Base-by-base conservation (phyloP, 2,888 invertebrate genomes). In the Caenorhabditis becei region DNA sequence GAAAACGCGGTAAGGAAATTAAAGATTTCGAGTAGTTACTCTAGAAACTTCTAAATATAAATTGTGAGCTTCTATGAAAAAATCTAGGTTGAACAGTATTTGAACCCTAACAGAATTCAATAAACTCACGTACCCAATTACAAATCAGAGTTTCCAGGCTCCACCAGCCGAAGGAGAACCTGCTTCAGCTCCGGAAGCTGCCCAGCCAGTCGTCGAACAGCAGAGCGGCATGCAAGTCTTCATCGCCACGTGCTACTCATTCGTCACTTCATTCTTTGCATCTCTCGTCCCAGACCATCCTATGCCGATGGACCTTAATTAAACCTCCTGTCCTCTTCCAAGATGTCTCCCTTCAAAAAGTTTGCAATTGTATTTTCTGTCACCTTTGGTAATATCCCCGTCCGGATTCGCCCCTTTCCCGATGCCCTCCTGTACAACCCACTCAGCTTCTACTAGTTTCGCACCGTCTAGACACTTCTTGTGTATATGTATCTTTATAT, bases 221-320 rank as follows among this genome's bases (percentile, higher is more conserved):
- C 82, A 77, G 32, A 94, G 95, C 65, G 93, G 95, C 20, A 95
- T 95, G 71, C 94, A 97, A 23, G 91, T 81, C 93, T 93, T 89
- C 92, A 94, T 88, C 94, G 94, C 59, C 93, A 94, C 79, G 92
- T 95, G 80, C 92, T 96, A 82, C 95, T 96, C 96, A 91, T 95
- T 97, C 92, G 94, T 97, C 87, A 94, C 95, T 0, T 95, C 96
- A 1, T 97, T 97, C 92, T 96, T 97, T 91, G 94, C 96, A 11
- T 97, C 97, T 0, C 93, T 98, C 70, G 94, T 97, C 91, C 97
- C 97, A 0, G 96, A 97, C 91, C 95, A 95, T 85, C 96, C 95
- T 10, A 75, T 87, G 56, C 91, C 91, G 11, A 88, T 92, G 53
- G 92, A 92, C 83, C 67, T 89, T 14, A 89, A 89, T 63, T 89